Base-by-base conservation (phyloP, 2,888 invertebrate genomes). In the Megamerina dolium region DNA sequence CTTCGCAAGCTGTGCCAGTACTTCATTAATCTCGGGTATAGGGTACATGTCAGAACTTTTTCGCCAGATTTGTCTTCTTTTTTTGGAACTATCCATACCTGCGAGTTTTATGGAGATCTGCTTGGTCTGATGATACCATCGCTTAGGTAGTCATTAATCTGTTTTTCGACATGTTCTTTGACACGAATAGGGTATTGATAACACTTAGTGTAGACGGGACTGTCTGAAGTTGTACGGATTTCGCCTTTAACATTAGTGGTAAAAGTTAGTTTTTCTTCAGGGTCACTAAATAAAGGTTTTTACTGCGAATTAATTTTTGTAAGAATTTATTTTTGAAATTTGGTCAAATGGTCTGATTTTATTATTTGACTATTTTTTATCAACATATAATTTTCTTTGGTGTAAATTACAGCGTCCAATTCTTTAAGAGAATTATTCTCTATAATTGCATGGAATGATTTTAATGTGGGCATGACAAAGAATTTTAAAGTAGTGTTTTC, bases 161-260 rank as follows among this genome's bases (percentile, higher is more conserved):
- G 35, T 35, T 26, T 3, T 5, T 37, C 37, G 4, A 37, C 13
- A 9, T 37, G 3, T 10, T 37, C n/a, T 18, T 37, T 37, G 4
- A 37, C 16, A 16, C 12, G 16, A 6, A 26, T 37, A 12, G 26
- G 37, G 17, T 37, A 37, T 9, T n/a, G 35, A 13, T 41, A 41
- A 19, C 27, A 41, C 35, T 29, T 41, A 13, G 35, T 29, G n/a
- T 41, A 41, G 19, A 41, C 20, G 16, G 41, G 41, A 3, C 20
- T 21, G 17, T 41, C 35, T 9, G 35, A 14, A 20, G 31, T 32
- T 10, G 32, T 39, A 5, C 32, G 21, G 8, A 39, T 39, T 21
- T 39, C 39, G 10, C 32, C 32, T 10, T 32, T 18, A 9, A 39
- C 35, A 12, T 20, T 35, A 6, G 35, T 35, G 9, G 35, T 35